phyloP scores from a whole-genome alignment of 2,113 vertebrate species.

The Centropus unirufus region DNA sequence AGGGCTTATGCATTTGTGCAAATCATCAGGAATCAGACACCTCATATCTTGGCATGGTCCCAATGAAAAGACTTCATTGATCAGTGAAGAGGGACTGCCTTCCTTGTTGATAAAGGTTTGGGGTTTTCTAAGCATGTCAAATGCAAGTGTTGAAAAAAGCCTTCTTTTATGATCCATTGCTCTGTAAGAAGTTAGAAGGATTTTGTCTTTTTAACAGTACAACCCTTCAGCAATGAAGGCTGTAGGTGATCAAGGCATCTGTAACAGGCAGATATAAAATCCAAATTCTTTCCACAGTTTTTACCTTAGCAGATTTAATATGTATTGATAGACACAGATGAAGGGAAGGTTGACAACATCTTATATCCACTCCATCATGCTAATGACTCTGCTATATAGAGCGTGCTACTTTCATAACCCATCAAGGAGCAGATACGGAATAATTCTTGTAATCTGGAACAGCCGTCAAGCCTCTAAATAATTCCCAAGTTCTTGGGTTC shows the following conservation, averaged over 20 bases:
- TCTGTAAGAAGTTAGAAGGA: neutral
- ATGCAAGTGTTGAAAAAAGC: neutral
- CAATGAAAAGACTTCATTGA: neutral
- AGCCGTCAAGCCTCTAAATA: slow-evolving; percentile 70
- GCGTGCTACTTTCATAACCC: slow-evolving; percentile 67
- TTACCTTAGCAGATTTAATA: slow-evolving; percentile 58
- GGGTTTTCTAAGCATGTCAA: neutral
- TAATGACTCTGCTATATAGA: slow-evolving; percentile 33
- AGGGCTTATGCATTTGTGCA: neutral
- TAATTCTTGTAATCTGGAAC: slow-evolving; percentile 62
- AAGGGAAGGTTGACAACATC: slow-evolving; percentile 54
- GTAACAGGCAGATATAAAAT: slow-evolving; percentile 62
- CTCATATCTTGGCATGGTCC: rapidly evolving
- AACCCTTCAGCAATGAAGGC: slow-evolving; percentile 17
- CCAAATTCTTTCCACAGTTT: slow-evolving; percentile 52
- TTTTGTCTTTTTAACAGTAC: slow-evolving; percentile 44
- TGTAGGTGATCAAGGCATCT: slow-evolving; percentile 43
- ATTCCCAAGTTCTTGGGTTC: slow-evolving; percentile 55
- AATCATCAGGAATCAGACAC: neutral
- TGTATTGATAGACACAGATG: slow-evolving; percentile 27
- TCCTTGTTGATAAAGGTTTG: neutral
- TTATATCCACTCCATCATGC: slow-evolving; percentile 62
- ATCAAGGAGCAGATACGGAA: slow-evolving; percentile 66
- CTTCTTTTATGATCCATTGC: neutral
- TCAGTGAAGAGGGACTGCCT: neutral